Conservation (phyloP, 2,797 vertebrate species). For the Ciconia nigra region DNA sequence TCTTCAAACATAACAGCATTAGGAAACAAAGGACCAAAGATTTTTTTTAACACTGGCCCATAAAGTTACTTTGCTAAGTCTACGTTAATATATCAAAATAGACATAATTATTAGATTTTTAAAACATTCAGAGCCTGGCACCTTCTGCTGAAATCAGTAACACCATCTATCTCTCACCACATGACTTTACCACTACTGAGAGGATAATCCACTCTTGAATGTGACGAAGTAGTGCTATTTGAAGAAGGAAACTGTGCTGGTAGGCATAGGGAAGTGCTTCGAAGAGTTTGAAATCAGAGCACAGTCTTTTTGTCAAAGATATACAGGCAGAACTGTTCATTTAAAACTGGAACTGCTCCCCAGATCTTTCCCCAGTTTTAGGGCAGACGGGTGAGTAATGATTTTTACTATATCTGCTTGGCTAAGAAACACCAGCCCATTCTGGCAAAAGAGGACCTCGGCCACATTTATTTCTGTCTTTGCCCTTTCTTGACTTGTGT, state of each 20-base stretch:
- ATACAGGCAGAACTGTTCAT: neutral
- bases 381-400: neutral
- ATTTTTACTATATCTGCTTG: neutral
- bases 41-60: neutral
- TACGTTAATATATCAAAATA: neutral
- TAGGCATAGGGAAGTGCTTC: neutral
- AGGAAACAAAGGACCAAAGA: neutral
- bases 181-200: neutral
- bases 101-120: neutral
- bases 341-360: neutral
- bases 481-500: neutral
- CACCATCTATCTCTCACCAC: neutral
- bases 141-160: constrained; percentile 16
- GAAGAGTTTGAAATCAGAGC: neutral
- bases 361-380: neutral
- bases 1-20: neutral
- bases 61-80: neutral
- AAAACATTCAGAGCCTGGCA: neutral
- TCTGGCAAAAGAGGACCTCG: neutral
- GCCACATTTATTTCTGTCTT: neutral
- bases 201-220: neutral
- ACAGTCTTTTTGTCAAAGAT: neutral
- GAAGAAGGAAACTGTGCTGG: neutral
- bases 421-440: neutral
- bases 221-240: neutral